These are phyloP conservation scores for Tigriopus californicus DNA, from an alignment of 2,888 invertebrate genomes.

Conservation along the genomic window DNA sequence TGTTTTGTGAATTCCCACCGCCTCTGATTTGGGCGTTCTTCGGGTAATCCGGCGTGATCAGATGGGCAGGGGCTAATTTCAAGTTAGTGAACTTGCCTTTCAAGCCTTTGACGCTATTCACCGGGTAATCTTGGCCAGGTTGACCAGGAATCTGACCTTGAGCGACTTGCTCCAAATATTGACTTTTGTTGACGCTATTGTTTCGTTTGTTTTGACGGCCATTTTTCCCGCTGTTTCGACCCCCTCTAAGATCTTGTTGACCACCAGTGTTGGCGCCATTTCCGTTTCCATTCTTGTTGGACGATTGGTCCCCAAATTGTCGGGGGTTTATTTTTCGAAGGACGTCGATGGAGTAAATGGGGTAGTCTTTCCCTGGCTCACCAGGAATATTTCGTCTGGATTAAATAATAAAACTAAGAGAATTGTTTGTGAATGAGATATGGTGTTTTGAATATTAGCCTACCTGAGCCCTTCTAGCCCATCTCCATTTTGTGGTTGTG, in stretches of 20 bases:
- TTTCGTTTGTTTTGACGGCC: not conserved
- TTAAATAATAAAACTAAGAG: too few relatives aligned
- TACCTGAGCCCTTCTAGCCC: not conserved
- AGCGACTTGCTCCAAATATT: not conserved
- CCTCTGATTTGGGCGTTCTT: not conserved
- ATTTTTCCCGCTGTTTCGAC: not conserved
- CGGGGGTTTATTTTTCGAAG: not conserved
- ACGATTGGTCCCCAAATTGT: not conserved
- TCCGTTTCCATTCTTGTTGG: not conserved
- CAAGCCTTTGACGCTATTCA: not conserved
- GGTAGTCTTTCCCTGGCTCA: conserved; percentile 6
- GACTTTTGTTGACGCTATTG: not conserved
- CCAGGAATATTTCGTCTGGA: conserved; percentile 6
- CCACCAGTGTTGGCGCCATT: not conserved
- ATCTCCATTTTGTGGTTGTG: not conserved
- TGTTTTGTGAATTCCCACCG: not conserved
- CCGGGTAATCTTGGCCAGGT: conserved; percentile 4
- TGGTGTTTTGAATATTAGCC: not conserved
- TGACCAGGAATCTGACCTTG: not conserved
- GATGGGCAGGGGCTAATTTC: not conserved
- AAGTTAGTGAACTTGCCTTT: not conserved
- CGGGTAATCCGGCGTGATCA: conserved; percentile 5
- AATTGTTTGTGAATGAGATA: not conserved
- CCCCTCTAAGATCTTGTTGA: not conserved
- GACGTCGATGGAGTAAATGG: not conserved